Evolutionary conservation across 2,113 vertebrate genomes (phyloP).

Genomic region (Xenopus borealis): DNA sequence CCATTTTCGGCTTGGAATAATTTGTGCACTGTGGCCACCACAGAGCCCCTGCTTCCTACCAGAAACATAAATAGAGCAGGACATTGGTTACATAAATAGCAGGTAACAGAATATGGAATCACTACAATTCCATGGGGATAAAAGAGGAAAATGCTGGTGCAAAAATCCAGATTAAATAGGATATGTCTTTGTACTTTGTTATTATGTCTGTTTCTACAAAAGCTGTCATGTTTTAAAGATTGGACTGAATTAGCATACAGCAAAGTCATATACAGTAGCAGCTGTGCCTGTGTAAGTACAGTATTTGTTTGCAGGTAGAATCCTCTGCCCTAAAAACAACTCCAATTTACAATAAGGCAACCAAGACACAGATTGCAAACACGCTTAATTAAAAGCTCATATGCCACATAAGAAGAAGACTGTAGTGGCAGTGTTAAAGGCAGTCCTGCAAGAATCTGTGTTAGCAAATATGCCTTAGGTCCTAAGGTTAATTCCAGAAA

Average conservation of each 20-base stretch:
- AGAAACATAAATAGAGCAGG: conserved; percentile 38
- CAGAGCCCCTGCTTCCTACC: conserved; percentile 81
- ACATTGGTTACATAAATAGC: conserved; percentile 16
- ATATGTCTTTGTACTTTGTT: conserved; percentile 5
- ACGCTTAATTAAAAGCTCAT: no score
- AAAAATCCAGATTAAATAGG: background rate
- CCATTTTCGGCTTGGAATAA: conserved; percentile 76
- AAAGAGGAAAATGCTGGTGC: conserved; percentile 3
- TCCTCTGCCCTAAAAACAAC: no score
- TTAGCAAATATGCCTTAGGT: no score
- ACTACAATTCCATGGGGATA: background rate
- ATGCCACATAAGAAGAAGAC: no score
- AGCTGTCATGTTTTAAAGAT: background rate
- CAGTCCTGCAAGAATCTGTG: no score
- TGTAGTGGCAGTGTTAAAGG: no score
- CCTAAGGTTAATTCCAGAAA: no score
- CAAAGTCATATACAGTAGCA: background rate
- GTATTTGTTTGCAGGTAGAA: no score
- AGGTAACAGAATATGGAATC: conserved; percentile 27
- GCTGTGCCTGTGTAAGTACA: background rate
- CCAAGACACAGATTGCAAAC: no score
- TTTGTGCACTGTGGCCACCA: conserved; percentile 74
- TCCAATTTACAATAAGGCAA: no score
- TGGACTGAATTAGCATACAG: background rate
- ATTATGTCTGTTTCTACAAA: conserved; percentile 36